phyloP scores from a whole-genome alignment of 2,888 invertebrate genomes.

The Xestoiulus laeticollis region DNA sequence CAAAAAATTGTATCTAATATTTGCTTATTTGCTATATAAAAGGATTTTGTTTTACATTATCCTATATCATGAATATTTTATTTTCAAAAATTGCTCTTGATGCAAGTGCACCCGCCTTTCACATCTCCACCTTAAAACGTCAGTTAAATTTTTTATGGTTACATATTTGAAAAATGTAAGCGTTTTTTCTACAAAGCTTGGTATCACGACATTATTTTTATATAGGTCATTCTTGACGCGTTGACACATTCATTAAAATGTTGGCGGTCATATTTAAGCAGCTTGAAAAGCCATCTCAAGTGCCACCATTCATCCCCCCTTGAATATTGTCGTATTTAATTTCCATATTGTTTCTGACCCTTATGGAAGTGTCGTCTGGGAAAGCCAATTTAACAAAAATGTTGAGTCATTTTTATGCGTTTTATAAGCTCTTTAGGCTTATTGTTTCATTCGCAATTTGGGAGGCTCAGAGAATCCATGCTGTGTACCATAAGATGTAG shows the following conservation, averaged over 20 bases:
- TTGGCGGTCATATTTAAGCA: background rate
- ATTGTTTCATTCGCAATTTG: background rate
- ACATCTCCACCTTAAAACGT: background rate
- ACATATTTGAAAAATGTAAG: background rate
- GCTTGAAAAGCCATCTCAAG: conserved; percentile 29
- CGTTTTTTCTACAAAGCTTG: background rate
- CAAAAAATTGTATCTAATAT: no score
- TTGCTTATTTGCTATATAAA: no score
- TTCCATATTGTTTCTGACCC: conserved; percentile 18
- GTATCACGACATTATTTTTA: background rate
- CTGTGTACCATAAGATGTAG: background rate
- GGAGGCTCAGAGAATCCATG: background rate
- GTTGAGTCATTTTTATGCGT: conserved; percentile 19
- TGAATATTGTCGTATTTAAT: background rate
- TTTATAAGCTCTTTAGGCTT: conserved; percentile 12
- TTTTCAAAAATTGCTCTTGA: background rate
- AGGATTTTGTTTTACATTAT: background rate
- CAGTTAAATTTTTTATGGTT: background rate
- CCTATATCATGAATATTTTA: background rate
- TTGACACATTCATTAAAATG: conserved; percentile 23
- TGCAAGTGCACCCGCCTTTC: background rate
- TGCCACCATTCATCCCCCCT: background rate
- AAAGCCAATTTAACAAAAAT: conserved; percentile 20
- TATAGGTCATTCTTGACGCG: conserved; percentile 24
- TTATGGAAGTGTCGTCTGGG: background rate